Percentiles rank a stretch among this genome's conserved stretches.
Conservation (phyloP, 2,797 vertebrate genomes). For the Alcedo atthis region DNA sequence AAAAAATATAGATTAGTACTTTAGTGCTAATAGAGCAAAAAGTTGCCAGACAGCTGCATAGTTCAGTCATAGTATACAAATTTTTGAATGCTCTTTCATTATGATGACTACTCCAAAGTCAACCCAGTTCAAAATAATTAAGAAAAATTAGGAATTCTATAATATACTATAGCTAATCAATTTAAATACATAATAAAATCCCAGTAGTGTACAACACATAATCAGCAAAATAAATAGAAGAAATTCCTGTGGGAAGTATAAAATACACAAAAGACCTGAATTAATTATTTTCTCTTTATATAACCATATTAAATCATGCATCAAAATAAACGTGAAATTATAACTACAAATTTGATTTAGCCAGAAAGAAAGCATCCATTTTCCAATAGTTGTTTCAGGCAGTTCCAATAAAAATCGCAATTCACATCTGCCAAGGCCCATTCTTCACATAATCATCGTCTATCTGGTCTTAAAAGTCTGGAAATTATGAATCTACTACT, state of each 20-base stretch:
- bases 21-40: neutral
- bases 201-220: neutral
- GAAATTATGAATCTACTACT: neutral
- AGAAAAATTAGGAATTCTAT: neutral
- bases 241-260: neutral
- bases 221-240: neutral
- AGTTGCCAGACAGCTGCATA: neutral
- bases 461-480: neutral
- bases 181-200: neutral
- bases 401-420: neutral
- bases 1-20: neutral
- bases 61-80: neutral
- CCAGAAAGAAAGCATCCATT: neutral
- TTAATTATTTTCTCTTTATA: neutral
- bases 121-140: neutral
- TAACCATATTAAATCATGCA: neutral
- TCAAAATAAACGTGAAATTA: neutral
- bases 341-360: neutral
- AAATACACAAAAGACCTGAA: neutral
- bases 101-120: neutral
- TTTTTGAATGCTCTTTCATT: neutral
- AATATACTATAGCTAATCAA: neutral
- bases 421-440: neutral
- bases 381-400: neutral
- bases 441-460: neutral